Base-by-base conservation (phyloP, 2,888 invertebrate species). In the Vesta saturnalis region DNA sequence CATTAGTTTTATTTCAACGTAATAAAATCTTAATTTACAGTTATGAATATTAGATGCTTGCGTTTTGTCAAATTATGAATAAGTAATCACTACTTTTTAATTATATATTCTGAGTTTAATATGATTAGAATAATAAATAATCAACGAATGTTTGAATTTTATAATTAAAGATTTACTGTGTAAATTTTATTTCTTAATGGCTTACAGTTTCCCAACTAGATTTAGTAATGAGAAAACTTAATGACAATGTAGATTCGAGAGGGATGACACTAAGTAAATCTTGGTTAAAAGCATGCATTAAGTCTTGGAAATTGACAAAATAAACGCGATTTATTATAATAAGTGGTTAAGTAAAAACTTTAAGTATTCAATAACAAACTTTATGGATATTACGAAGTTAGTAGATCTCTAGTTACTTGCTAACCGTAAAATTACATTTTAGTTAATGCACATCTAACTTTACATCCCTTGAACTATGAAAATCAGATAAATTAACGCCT, bases 341-440 rank as follows among this genome's bases (percentile, higher is more conserved):
- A 30, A 52, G 60, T 30, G 46, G 62, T 63, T 63, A 57, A 55
- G 55, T 55, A 56, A 63, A 63, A 63, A 56, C 55, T 62, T 54
- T 46, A 12, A 49, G 18, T 60, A 35, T 30, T 54, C 49, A 52
- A 54, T 54, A 30, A 55, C 62, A 62, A 55, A 54, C 62, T 62
- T 55, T 55, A 30, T 55, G 35, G 43, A 39, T 55, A 62, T 39
- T 18, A 55, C 43, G n/a, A 52, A 43, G 55, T 62, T 39, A 30
- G 43, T 62, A 55, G 22, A 63, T 46, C 23, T 63, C 15, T 15
- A 55, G 56, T 47, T 46, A 43, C 56, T 47, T 56, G 12, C 22
- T 12, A 63, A 46, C 62, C 62, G 56, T 56, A 55, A 62, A 62
- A 62, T 62, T 62, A 62, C 62, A 47, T 60, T 35, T 60, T 35